These are phyloP conservation scores for Papilio elwesi DNA, from an alignment of 2,888 invertebrate genomes.

Conservation along the genomic window DNA sequence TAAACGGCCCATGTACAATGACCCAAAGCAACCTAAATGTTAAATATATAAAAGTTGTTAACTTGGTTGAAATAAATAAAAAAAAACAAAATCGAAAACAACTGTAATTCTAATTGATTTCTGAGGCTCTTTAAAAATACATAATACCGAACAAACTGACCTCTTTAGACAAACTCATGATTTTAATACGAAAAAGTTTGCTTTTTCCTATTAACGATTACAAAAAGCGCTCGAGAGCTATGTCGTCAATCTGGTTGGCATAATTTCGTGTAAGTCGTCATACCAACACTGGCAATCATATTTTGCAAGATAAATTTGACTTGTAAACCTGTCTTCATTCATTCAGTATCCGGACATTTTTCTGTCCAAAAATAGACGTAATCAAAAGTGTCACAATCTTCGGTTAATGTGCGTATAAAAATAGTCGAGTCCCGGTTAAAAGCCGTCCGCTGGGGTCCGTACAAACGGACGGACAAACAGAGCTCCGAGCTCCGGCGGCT, in stretches of 20 bases:
- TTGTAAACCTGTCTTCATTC: not conserved
- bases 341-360: not conserved
- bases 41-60: too few relatives aligned
- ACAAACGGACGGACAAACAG: conserved; percentile 54
- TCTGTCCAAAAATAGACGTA: not conserved
- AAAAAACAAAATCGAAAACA: too few relatives aligned
- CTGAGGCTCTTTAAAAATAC: too few relatives aligned
- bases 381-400: conserved; percentile 22
- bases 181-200: too few relatives aligned
- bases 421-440: conserved; percentile 47
- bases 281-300: not conserved
- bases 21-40: too few relatives aligned
- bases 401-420: conserved; percentile 38
- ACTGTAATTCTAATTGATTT: too few relatives aligned
- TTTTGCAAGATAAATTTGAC: not conserved
- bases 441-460: conserved; percentile 59
- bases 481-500: conserved; percentile 50
- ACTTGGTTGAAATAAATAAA: too few relatives aligned
- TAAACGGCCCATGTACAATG: too few relatives aligned
- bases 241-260: not conserved
- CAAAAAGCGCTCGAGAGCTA: too few relatives aligned
- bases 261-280: not conserved
- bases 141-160: too few relatives aligned
- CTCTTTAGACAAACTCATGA: too few relatives aligned
- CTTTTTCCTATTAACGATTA: too few relatives aligned